Base-by-base conservation (phyloP, 2,888 invertebrate species). In the Slavum lentiscoides region DNA sequence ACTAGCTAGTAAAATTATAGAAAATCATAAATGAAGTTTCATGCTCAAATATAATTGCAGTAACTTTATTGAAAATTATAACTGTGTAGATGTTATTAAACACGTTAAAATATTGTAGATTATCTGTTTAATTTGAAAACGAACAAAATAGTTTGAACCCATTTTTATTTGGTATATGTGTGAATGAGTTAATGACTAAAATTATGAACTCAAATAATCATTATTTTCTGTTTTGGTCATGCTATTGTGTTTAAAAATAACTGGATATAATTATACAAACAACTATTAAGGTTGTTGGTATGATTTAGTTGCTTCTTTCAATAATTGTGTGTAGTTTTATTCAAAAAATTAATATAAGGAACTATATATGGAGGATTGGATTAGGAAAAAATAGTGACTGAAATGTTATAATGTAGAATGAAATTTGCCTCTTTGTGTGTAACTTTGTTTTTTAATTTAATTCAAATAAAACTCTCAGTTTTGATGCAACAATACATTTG, bases 401-500 rank as follows among this genome's bases (percentile, higher is more conserved):
- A 55, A 19, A 19, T 55, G 17, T 66, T 9, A 43, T 43, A 0
- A 67, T 55, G 15, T 74, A 62, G 62, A 64, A 62, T 62, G 3
- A 53, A 3, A 37, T 70, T 7, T 61, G 8, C 30, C 23, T 64
- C 23, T 73, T 73, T 49, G 23, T 62, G 0, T 49, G 49, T 49
- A 49, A 49, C 13, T 49, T 55, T 58, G 11, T 58, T 66, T 58
- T 21, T 53, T 64, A 30, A 30, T 30, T 55, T 19, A 21, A 66
- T 74, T 66, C 17, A 1, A 21, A n/a, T 39, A 74, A 74, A 74
- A 74, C 74, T 66, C 55, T 66, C 66, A 74, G 66, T 58, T 66
- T 74, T 0, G 8, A 74, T 43, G 9, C 43, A 37, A 55, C 53
- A 53, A 21, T 9, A 61, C 43, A 19, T 23, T 43, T 43, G 7